A percentile compares a stretch with the other conserved stretches of the same genome.
These are phyloP conservation scores for Callipepla californica DNA, from an alignment of 2,113 vertebrate genomes.

Conservation along the genomic window DNA sequence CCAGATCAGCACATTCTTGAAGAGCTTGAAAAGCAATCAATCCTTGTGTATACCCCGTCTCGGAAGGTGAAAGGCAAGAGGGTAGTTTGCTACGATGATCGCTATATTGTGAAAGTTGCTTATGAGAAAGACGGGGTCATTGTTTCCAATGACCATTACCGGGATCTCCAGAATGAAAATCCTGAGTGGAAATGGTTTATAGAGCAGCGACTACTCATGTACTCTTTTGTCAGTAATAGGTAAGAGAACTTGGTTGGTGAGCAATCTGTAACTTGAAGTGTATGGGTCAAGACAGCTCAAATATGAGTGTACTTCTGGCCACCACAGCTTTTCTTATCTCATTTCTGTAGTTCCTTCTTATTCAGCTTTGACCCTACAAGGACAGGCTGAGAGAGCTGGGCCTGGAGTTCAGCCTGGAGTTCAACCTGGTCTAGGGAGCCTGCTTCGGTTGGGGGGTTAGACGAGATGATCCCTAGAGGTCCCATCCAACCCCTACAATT, in stretches of 20 bases:
- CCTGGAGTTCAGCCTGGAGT: too few relatives aligned
- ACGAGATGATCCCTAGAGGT: too few relatives aligned
- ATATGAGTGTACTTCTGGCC: background rate
- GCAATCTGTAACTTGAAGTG: background rate
- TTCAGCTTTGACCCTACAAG: background rate
- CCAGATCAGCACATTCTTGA: conserved; percentile 88
- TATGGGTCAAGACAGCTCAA: background rate
- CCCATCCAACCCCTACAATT: too few relatives aligned
- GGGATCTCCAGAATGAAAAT: conserved; percentile 90
- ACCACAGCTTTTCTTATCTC: background rate
- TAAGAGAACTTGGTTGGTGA: conserved; percentile 32
- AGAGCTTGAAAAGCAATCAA: conserved; percentile 83
- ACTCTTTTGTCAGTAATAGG: conserved; percentile 92
- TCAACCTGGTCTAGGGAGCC: too few relatives aligned
- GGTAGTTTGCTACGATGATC: conserved; percentile 91
- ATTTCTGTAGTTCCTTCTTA: background rate
- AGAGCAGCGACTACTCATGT: conserved; percentile 92
- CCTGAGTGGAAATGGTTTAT: conserved; percentile 93
- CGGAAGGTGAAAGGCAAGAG: conserved; percentile 89
- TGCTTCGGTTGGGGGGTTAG: too few relatives aligned
- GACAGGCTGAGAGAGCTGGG: too few relatives aligned
- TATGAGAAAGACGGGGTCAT: conserved; percentile 86
- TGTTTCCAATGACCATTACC: conserved; percentile 94
- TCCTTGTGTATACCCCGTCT: conserved; percentile 90
- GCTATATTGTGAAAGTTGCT: conserved; percentile 90